Evolutionary conservation across 1,140 invertebrate species (phyloP).

Genomic region (Trichonephila clavipes): DNA sequence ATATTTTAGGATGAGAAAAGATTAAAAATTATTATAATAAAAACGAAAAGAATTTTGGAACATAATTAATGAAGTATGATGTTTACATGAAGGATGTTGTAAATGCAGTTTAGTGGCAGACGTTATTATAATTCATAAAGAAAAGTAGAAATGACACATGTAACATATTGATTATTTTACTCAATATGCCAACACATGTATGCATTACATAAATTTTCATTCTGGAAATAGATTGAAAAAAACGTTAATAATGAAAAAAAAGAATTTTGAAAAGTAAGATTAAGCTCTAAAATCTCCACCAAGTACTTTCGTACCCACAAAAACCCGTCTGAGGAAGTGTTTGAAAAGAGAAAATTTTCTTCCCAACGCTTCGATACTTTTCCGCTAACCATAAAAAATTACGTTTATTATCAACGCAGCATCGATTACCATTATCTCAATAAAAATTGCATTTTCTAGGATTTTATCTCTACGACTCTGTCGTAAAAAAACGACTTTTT

Average conservation of each 20-base stretch:
- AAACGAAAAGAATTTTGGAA: too few relatives aligned
- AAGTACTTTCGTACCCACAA: background rate
- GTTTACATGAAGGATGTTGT: too few relatives aligned
- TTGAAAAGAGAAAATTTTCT: background rate
- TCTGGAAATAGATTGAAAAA: too few relatives aligned
- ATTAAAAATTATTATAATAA: too few relatives aligned
- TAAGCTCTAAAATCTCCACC: background rate
- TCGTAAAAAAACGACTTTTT: conserved; percentile 16
- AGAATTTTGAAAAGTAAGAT: background rate
- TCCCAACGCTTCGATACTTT: background rate
- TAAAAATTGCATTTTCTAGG: conserved; percentile 13
- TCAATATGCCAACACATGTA: too few relatives aligned
- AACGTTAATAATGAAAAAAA: background rate
- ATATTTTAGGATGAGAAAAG: too few relatives aligned
- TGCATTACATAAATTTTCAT: too few relatives aligned
- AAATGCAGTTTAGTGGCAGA: too few relatives aligned
- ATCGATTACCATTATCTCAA: conserved; percentile 27
- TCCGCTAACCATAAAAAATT: conserved; percentile 4
- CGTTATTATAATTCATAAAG: too few relatives aligned
- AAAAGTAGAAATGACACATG: too few relatives aligned
- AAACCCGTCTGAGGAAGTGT: background rate
- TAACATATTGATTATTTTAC: too few relatives aligned
- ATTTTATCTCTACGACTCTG: background rate
- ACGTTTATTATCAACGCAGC: conserved; percentile 3
- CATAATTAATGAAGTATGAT: too few relatives aligned